A percentile compares a stretch with the other conserved stretches of the same genome.
Conservation (phyloP, 2,113 vertebrate species). For the Chinchilla lanigera region DNA sequence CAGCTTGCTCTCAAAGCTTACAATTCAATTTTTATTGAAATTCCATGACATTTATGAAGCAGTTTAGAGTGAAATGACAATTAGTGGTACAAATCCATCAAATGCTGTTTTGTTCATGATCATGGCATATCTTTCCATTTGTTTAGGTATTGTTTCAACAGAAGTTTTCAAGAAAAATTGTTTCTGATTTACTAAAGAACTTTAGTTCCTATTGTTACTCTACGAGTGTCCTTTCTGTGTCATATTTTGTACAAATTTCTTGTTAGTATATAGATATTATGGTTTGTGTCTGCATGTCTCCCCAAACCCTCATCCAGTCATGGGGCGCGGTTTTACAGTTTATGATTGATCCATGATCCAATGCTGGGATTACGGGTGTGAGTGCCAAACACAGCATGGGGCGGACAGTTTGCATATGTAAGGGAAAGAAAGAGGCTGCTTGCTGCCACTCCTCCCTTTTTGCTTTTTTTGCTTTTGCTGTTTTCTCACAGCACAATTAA, state of each 20-base stretch:
- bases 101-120: not conserved
- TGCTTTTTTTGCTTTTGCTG: too few species aligned
- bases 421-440: too few species aligned
- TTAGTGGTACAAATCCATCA: not conserved
- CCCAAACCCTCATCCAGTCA: too few species aligned
- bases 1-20: not conserved
- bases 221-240: not conserved
- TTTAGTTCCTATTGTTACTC: not conserved
- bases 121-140: not conserved
- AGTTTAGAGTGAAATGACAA: not conserved
- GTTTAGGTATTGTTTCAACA: not conserved
- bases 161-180: not conserved
- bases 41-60: not conserved
- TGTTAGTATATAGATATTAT: not conserved
- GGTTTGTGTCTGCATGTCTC: too few species aligned
- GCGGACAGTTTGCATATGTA: too few species aligned
- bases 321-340: too few species aligned
- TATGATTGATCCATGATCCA: too few species aligned
- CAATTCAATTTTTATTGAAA: not conserved
- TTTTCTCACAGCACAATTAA: too few species aligned
- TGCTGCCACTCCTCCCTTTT: too few species aligned
- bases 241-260: not conserved
- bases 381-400: too few species aligned
- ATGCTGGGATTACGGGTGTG: too few species aligned
- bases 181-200: not conserved